These are phyloP conservation scores for Hypsibius dujardini DNA, from an alignment of 1,140 invertebrate genomes.

Conservation along the genomic window DNA sequence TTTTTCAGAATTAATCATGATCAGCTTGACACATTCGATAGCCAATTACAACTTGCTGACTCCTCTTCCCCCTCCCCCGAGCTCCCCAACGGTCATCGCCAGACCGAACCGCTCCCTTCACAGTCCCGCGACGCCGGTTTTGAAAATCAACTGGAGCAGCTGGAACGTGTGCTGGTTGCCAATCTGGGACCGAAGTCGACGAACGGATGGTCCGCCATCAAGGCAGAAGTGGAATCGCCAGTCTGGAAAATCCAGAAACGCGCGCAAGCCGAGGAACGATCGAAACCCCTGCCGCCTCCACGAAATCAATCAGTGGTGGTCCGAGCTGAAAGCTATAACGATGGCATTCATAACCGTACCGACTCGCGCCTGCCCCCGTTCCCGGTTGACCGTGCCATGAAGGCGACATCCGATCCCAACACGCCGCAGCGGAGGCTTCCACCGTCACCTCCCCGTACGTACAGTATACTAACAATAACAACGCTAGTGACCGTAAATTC, in stretches of 20 bases:
- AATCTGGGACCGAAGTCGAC: not conserved
- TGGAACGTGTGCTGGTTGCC: not conserved
- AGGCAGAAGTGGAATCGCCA: no score
- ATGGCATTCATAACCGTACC: not conserved
- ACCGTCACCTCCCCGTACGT: not conserved
- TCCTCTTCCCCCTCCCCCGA: slow-evolving; percentile 9
- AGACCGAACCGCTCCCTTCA: not conserved
- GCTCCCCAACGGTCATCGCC: not conserved
- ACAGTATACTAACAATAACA: no score
- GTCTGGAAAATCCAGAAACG: not conserved
- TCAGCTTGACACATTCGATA: not conserved
- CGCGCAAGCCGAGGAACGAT: no score
- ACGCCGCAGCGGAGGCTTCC: not conserved
- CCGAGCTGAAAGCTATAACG: not conserved
- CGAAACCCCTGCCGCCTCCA: no score
- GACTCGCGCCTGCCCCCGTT: slow-evolving; percentile 11
- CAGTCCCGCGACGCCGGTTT: not conserved
- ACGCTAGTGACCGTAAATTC: no score
- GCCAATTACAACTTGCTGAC: not conserved
- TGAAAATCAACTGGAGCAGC: not conserved
- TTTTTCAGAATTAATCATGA: no score
- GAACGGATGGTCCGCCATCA: no score
- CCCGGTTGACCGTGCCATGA: not conserved
- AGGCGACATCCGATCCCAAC: slow-evolving; percentile 10
- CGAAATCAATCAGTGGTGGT: no score